Evolutionary conservation across 2,113 vertebrate species (phyloP), one percentile per base, ranked within the genome.

Genomic region (Caracal caracal): DNA sequence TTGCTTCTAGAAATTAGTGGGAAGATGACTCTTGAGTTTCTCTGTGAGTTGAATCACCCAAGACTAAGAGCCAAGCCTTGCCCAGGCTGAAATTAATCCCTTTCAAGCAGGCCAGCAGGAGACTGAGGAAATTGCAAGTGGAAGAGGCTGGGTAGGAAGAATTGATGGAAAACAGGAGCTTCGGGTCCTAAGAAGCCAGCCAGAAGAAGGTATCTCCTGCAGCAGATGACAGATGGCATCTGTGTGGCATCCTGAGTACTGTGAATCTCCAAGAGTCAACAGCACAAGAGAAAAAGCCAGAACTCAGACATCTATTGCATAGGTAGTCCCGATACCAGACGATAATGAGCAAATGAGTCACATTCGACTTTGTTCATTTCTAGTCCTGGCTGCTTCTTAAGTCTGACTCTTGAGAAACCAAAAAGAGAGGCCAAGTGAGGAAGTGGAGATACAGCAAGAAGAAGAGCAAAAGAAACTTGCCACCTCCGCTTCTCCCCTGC

Each of bases 121-220:
- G 2, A 51, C 3, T 20, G 10, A 47, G 24, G 24, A 10, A 28
- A 1, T 1, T 10, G 3, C 4, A 15, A 5, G 7, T 24, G 4
- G 30, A 17, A 76, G 15, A 43, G 19, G 28, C n/a, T 40, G n/a
- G 22, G 0, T 40, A 19, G 15, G 33, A 85, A 63, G 10, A 33
- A 51, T 0, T 22, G 7, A 43, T 13, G 22, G 28, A 59, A 78
- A 5, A 49, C 24, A 37, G 26, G 20, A 11, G 22, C 16, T 40
- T 8, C 30, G 35, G 8, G 28, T 30, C 33, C 26, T 11, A 84
- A 49, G n/a, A 40, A 56, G 2, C 30, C 61, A 90, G 19, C 20
- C 26, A 24, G 28, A 35, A 28, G 49, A 5, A 56, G n/a, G 3
- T 8, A 30, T 26, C 19, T 71, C 37, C 51, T 40, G 12, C 4